A percentile compares a stretch with the other conserved stretches of the same genome.
phyloP scores from a whole-genome alignment of 2,113 vertebrate species.

The Pomatostomus ruficeps region DNA sequence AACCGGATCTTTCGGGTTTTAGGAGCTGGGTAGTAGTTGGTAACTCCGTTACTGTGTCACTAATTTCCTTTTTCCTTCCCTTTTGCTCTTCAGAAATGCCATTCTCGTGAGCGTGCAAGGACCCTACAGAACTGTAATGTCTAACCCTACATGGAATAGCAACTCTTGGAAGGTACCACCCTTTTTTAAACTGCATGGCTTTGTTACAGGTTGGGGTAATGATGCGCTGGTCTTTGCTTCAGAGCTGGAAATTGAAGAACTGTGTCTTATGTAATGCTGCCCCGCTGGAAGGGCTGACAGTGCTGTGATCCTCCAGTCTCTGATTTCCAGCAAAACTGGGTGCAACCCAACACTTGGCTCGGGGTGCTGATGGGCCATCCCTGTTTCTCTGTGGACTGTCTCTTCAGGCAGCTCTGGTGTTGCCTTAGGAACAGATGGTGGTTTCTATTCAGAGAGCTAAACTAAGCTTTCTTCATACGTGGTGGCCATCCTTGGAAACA shows the following conservation, averaged over 20 bases:
- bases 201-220: background rate
- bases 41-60: background rate
- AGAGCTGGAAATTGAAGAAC: background rate
- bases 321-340: background rate
- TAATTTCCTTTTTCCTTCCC: constrained; percentile 50
- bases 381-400: background rate
- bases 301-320: background rate
- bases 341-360: background rate
- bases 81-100: constrained; percentile 66
- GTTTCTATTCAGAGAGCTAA: constrained; percentile 49
- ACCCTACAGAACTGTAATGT: constrained; percentile 56
- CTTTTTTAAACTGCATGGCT: background rate
- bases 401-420: background rate
- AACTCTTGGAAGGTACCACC: constrained; percentile 55
- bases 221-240: background rate
- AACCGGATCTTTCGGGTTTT: background rate
- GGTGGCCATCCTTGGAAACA: constrained; percentile 6
- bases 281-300: background rate
- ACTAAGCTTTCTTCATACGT: background rate
- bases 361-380: background rate
- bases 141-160: constrained; percentile 52
- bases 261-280: background rate
- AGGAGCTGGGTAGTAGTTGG: background rate
- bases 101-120: constrained; percentile 43
- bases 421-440: constrained; percentile 49